Evolutionary conservation across 2,888 invertebrate genomes (phyloP).

Genomic region (Linhomoeus sp.): DNA sequence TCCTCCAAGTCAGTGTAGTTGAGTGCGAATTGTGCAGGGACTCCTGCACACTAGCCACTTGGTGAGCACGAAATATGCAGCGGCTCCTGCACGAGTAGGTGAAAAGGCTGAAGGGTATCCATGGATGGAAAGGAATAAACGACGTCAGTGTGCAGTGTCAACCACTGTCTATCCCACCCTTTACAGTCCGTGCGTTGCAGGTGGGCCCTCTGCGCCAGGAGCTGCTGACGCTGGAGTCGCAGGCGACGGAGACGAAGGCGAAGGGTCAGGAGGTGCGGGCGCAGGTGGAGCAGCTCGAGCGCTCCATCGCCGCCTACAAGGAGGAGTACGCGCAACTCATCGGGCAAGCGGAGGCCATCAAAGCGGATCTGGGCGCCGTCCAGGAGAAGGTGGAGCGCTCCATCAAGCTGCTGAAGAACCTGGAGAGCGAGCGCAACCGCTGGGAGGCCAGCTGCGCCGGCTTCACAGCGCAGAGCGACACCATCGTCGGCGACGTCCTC

Average conservation of each 20-base stretch:
- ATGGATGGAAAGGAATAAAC: too few species aligned
- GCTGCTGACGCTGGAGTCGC: conserved; percentile 62
- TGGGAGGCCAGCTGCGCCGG: conserved; percentile 96
- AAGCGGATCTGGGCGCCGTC: conserved; percentile 84
- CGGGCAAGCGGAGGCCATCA: conserved; percentile 95
- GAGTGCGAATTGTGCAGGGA: too few species aligned
- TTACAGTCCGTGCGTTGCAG: too few species aligned
- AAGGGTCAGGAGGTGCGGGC: conserved; percentile 77
- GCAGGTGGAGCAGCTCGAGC: conserved; percentile 70
- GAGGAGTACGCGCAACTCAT: conserved; percentile 97
- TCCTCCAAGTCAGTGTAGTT: too few species aligned
- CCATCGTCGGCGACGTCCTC: conserved; percentile 87
- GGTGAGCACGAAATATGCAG: too few species aligned
- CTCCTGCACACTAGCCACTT: too few species aligned
- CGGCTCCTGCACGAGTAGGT: too few species aligned
- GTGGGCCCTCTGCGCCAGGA: conserved; percentile 75
- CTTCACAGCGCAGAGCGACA: conserved; percentile 96
- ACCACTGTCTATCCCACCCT: too few species aligned
- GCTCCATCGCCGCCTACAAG: conserved; percentile 87
- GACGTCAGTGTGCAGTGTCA: too few species aligned
- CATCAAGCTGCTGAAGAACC: conserved; percentile 76
- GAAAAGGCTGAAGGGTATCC: too few species aligned
- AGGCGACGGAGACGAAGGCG: conserved; percentile 66
- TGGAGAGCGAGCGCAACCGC: conserved; percentile 83
- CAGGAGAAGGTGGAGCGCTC: conserved; percentile 62